phyloP scores from a whole-genome alignment of 2,113 vertebrate species.

The Gorsachius goisagi region DNA sequence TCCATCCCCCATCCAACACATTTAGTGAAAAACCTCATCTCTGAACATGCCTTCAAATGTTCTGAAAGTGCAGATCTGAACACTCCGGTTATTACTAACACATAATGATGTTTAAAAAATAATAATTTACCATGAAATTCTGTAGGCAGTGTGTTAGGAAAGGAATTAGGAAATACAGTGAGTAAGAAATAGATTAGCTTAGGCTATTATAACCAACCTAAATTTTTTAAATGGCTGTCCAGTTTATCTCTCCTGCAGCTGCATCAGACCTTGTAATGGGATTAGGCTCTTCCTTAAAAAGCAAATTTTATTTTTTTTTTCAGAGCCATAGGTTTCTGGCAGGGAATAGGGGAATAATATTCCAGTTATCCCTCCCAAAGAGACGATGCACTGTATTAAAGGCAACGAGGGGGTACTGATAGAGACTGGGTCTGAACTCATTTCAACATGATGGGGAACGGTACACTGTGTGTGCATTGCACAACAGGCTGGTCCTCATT shows the following conservation, averaged over 20 bases:
- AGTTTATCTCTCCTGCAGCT: slow-evolving; percentile 67
- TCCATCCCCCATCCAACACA: neutral
- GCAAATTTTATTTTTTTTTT: neutral
- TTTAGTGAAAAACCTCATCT: neutral
- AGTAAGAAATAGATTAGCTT: slow-evolving; percentile 63
- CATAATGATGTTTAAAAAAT: slow-evolving; percentile 7
- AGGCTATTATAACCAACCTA: slow-evolving; percentile 59
- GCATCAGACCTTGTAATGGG: slow-evolving; percentile 64
- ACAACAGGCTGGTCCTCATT: neutral
- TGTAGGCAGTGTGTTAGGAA: slow-evolving; percentile 26
- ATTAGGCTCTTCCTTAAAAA: slow-evolving; percentile 48
- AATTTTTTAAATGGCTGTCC: slow-evolving; percentile 49
- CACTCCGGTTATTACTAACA: neutral
- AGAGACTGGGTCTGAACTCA: neutral
- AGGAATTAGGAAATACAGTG: slow-evolving; percentile 55
- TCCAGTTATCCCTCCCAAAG: neutral
- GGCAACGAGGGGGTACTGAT: neutral
- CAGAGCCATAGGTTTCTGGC: neutral
- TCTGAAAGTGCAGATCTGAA: slow-evolving; percentile 18
- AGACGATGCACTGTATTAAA: neutral
- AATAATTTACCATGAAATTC: slow-evolving; percentile 58
- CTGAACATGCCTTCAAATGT: neutral
- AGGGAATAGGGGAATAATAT: neutral
- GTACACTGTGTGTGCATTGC: neutral
- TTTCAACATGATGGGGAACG: neutral